Evolutionary conservation across 35 echinoderm and acorn worm genomes (phyloP), one percentile per base, ranked within the genome.

Genomic region (Stichopus chloronotus): DNA sequence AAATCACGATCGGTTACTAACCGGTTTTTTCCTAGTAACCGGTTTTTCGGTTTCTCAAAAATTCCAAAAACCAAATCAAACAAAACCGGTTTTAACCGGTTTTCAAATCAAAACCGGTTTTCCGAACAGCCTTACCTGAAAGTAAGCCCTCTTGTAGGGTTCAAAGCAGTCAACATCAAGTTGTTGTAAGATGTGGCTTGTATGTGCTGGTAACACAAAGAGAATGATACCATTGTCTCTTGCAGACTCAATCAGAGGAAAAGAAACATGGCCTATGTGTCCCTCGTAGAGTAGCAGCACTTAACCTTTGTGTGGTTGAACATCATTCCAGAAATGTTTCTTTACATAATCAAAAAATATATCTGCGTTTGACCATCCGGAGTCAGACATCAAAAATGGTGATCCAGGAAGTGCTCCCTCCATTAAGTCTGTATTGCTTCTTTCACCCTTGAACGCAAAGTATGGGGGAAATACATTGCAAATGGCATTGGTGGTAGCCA

Each of bases 241-340:
- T 3, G 92, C 92, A 72, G 17, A 94, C 16, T 88, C 84, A 24
- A 94, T 78, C 17, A 88, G 52, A 0, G 84, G 56, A 6, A 87
- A 19, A 17, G 81, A 58, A 13, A 71, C 87, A 11, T 79, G 72
- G n/a, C 25, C 21, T 11, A 10, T 57, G 54, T 92, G 94, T 55
- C 94, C 90, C 52, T 95, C 94, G 58, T 95, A 92, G 5, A 95
- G 69, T 16, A 95, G 65, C 4, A 95, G 90, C 8, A 83, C 9
- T 17, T 91, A 43, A 25, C 52, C 59, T 5, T 85, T 69, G 4
- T 5, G 12, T 65, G 22, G 57, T 87, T 83, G 58, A 2, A 25
- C 68, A 63, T 58, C 0, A 78, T 12, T 71, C 69, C 4, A 86
- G 16, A 95, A 92, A 69, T 92, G 94, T 3, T 54, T 87, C 23